These are phyloP conservation scores for Pollimyrus isidori DNA, from an alignment of 2,113 vertebrate species.

Conservation along the genomic window DNA sequence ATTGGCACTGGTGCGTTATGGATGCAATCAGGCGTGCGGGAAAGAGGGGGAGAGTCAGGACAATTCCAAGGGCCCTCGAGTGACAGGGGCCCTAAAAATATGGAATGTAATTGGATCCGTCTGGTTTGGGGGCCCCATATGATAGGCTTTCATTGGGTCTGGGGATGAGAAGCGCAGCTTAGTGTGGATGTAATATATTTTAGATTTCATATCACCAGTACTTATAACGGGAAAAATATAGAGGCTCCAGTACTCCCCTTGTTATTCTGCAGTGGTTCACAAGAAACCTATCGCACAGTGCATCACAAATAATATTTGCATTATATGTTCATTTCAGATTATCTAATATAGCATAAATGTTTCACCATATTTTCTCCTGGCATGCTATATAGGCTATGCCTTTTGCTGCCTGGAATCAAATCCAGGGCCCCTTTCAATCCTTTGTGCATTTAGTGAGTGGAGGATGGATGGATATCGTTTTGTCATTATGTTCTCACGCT, in stretches of 20 bases:
- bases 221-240: neutral
- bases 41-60: neutral
- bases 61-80: neutral
- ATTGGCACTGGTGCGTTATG: neutral
- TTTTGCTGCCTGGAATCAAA: neutral
- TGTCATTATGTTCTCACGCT: neutral
- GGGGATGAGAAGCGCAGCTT: neutral
- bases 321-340: neutral
- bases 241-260: neutral
- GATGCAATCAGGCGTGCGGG: neutral
- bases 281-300: neutral
- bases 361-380: neutral
- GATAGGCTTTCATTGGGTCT: neutral
- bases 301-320: neutral
- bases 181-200: neutral
- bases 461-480: neutral
- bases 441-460: neutral
- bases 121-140: neutral
- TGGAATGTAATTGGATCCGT: neutral
- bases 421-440: neutral
- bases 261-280: neutral
- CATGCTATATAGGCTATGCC: neutral
- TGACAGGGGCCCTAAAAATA: neutral
- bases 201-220: neutral
- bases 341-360: neutral